These are phyloP conservation scores for Drosophila infuscata DNA, from an alignment of 2,888 invertebrate genomes.

Conservation along the genomic window DNA sequence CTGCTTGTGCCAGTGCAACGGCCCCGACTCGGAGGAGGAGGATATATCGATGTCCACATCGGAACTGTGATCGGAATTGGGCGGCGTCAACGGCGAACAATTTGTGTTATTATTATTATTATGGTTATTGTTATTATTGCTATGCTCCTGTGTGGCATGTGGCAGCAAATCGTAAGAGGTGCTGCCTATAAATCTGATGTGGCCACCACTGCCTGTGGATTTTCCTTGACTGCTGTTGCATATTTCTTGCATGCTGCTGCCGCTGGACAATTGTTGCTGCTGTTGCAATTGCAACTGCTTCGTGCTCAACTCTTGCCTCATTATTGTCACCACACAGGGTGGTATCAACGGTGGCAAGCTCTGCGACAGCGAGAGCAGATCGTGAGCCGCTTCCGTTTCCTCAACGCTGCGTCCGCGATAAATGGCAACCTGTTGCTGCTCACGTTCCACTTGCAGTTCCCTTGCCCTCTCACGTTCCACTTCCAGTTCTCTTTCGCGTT, in stretches of 20 bases:
- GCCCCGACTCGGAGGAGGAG: constrained; percentile 83
- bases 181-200: constrained; percentile 83
- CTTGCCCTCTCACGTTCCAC: constrained; percentile 1
- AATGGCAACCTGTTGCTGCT: constrained; percentile 54
- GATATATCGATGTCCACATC: constrained; percentile 88
- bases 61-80: constrained; percentile 90
- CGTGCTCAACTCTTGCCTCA: constrained; percentile 84
- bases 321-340: constrained; percentile 89
- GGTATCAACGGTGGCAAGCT: constrained; percentile 91
- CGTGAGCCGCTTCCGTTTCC: constrained; percentile 96
- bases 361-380: constrained; percentile 90
- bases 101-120: constrained; percentile 65
- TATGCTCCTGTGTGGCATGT: constrained; percentile 1
- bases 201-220: constrained; percentile 35
- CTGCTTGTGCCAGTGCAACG: constrained; percentile 64
- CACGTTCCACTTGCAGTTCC: constrained; percentile 10
- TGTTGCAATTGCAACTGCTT: constrained; percentile 6
- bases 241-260: constrained; percentile 84
- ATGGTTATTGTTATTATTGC: not conserved
- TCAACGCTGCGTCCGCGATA: constrained; percentile 89
- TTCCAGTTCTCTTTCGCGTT: constrained; percentile 15
- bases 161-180: constrained; percentile 61
- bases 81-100: constrained; percentile 88
- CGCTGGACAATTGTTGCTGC: constrained; percentile 1
- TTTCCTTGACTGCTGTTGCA: constrained; percentile 72